phyloP scores from a whole-genome alignment of 2,797 vertebrate species.

The Halcyon badia region DNA sequence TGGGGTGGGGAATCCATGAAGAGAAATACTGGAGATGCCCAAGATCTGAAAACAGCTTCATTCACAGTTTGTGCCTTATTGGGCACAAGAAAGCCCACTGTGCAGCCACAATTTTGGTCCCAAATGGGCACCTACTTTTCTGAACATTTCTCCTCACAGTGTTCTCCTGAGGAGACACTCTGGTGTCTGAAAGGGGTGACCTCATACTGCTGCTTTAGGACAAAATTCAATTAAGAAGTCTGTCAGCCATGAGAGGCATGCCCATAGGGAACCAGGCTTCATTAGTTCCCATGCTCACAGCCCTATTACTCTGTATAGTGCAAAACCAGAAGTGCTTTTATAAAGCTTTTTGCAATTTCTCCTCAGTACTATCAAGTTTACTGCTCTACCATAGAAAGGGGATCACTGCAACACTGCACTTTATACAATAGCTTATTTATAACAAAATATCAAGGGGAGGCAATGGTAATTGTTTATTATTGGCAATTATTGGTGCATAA shows the following conservation, averaged over 20 bases:
- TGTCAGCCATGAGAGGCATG: neutral
- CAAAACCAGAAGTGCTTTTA: neutral
- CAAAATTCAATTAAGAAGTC: conserved; percentile 25
- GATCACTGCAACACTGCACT: neutral
- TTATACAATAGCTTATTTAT: neutral
- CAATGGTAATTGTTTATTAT: neutral
- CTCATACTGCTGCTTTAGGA: neutral
- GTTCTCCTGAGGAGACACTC: neutral
- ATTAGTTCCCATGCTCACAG: neutral
- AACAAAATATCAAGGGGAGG: neutral
- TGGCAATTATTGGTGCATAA: neutral
- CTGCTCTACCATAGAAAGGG: neutral
- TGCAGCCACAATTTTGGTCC: neutral
- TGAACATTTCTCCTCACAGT: neutral
- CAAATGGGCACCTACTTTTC: neutral
- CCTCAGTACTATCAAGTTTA: neutral
- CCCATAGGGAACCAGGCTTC: neutral
- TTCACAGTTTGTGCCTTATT: neutral
- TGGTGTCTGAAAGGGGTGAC: neutral
- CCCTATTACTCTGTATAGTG: neutral
- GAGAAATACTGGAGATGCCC: neutral
- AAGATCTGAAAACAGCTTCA: neutral
- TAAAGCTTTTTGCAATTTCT: neutral
- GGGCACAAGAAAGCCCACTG: neutral
- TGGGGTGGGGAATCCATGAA: neutral